These are phyloP conservation scores for Periplaneta americana DNA, from an alignment of 1,140 invertebrate genomes.

Conservation along the genomic window DNA sequence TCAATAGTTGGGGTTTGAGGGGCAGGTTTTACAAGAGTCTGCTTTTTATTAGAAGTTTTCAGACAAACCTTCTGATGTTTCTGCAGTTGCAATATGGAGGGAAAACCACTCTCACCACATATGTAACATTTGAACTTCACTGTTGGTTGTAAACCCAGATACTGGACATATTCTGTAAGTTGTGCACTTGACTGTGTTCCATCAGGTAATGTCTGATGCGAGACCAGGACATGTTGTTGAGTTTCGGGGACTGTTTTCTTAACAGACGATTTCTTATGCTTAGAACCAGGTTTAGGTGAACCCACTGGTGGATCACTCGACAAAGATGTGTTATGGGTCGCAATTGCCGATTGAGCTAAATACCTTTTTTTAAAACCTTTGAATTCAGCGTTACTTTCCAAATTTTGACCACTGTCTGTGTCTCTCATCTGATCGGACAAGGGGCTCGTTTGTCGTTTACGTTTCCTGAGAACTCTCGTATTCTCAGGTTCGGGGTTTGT, in stretches of 20 bases:
- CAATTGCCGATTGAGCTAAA: constrained; percentile 5
- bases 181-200: constrained; percentile 4
- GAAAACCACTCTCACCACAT: constrained; percentile 51
- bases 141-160: constrained; percentile 60
- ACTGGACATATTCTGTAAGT: constrained; percentile 57
- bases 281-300: background rate
- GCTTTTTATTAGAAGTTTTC: constrained; percentile 12
- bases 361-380: constrained; percentile 22
- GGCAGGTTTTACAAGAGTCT: background rate
- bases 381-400: constrained; percentile 14
- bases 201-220: constrained; percentile 2
- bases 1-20: background rate
- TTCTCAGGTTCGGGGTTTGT: background rate
- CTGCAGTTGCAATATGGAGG: constrained; percentile 49
- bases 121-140: constrained; percentile 61
- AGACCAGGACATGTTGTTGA: background rate
- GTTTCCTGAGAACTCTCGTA: background rate
- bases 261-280: background rate
- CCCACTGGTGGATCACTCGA: background rate
- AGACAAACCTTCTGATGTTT: constrained; percentile 54
- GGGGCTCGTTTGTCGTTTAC: background rate
- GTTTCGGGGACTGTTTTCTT: background rate
- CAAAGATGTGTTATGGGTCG: background rate
- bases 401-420: background rate
- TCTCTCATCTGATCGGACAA: background rate